Evolutionary conservation across 2,888 invertebrate species (phyloP).

Genomic region (Dilophus febrilis): DNA sequence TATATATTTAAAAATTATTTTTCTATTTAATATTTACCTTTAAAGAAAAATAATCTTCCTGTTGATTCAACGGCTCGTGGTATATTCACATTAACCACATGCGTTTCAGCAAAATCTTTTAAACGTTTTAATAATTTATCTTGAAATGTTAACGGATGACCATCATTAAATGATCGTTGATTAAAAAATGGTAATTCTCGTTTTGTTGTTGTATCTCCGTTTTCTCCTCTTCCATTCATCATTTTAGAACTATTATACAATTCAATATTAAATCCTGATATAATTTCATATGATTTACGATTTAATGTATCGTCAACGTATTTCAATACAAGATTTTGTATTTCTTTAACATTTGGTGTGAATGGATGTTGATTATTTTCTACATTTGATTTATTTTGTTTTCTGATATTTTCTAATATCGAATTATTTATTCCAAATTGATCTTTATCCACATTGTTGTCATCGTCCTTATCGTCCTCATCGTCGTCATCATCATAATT

Average conservation of each 20-base stretch:
- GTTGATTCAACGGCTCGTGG: constrained; percentile 35
- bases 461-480: too few relatives aligned
- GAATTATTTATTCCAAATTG: neutral
- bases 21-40: constrained; percentile 32
- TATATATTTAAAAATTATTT: too few relatives aligned
- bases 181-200: neutral
- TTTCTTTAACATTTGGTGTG: too few relatives aligned
- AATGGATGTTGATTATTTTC: too few relatives aligned
- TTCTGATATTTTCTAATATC: neutral
- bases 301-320: constrained; percentile 39
- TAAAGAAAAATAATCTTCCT: constrained; percentile 43
- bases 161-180: constrained; percentile 24
- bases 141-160: constrained; percentile 31
- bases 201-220: too few relatives aligned
- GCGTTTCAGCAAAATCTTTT: constrained; percentile 39
- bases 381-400: too few relatives aligned
- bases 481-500: too few relatives aligned
- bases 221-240: constrained; percentile 6
- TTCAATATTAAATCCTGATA: constrained; percentile 38
- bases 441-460: too few relatives aligned
- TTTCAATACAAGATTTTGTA: constrained; percentile 33
- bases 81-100: constrained; percentile 45
- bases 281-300: constrained; percentile 36
- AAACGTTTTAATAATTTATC: constrained; percentile 40
- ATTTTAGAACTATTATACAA: constrained; percentile 8